A percentile compares a stretch with the other conserved stretches of the same genome.
Conservation (phyloP, 53 echinoderm and acorn worm species). For the Glandiceps talaboti region DNA sequence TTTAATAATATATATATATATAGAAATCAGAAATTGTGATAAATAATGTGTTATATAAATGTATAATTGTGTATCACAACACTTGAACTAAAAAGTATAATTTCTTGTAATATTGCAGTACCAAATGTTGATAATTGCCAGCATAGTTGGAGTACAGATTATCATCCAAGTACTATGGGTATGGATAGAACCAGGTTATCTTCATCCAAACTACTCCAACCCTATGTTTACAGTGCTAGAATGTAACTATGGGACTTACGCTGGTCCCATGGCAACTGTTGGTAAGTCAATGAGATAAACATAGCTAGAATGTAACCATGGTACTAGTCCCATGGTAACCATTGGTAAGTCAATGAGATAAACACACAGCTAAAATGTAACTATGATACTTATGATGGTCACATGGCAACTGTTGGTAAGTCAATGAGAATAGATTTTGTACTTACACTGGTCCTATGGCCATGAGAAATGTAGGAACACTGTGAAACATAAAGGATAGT, state of each 20-base stretch:
- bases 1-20: background rate
- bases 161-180: conserved; percentile 30
- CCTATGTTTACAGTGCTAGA: conserved; percentile 6
- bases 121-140: conserved; percentile 48
- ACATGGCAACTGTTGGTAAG: conserved; percentile 19
- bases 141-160: conserved; percentile 43
- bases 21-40: no score
- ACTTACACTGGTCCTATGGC: no score
- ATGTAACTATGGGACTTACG: conserved; percentile 20
- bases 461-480: no score
- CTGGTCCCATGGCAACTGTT: conserved; percentile 21
- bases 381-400: conserved; percentile 22
- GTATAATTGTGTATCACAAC: no score
- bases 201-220: no score
- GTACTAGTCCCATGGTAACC: conserved; percentile 18
- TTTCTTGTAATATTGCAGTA: conserved; percentile 47
- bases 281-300: no score
- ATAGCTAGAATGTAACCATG: conserved; percentile 21
- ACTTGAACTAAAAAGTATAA: no score
- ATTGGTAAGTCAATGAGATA: no score
- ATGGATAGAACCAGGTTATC: conserved; percentile 21
- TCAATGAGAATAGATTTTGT: no score
- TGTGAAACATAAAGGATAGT: no score
- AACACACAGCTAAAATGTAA: conserved; percentile 17
- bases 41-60: no score